Evolutionary conservation across 2,888 invertebrate species (phyloP), one percentile per base, ranked within the genome.

Genomic region (Dromius quadrimaculatus): DNA sequence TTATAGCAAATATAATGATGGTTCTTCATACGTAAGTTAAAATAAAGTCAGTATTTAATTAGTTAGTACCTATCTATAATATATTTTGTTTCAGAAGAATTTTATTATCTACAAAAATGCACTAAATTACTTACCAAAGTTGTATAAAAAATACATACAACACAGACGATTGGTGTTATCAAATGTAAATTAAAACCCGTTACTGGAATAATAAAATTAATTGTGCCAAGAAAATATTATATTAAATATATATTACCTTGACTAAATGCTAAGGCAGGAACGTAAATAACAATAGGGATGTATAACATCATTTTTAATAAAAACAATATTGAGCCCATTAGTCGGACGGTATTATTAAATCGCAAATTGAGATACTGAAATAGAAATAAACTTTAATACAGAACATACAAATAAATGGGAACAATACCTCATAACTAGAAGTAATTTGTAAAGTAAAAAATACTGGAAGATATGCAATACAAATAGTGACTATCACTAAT

Each of bases 91-190:
- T 62, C 36, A 66, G 63, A 65, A 57, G 45, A 43, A 59, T 57
- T 13, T 57, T 15, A 8, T n/a, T 64, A 22, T 22, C 54, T 13
- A 9, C 50, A 50, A 71, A 71, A 20, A 17, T 71, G n/a, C n/a
- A n/a, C 34, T 19, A 59, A 28, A 17, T 9, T 9, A 86, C 90
- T 89, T 84, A 93, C 94, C 81, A 94, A 81, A 72, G 94, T 92
- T 0, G 96, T 97, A 82, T 97, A 97, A 83, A 96, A 94, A 74
- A 94, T 95, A 83, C 94, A 94, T n/a, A 94, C 92, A 34, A 91
- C 82, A 80, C 93, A 93, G 1, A 94, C 92, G 19, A 92, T 86
- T 0, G 92, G 89, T 8, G 93, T 91, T 22, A 93, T 89, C 73
- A 92, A 83, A 83, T 94, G 93, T 23, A 94, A 84, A 76, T 92